Conservation (phyloP, 2,888 invertebrate genomes). For the Lycia hirtaria region DNA sequence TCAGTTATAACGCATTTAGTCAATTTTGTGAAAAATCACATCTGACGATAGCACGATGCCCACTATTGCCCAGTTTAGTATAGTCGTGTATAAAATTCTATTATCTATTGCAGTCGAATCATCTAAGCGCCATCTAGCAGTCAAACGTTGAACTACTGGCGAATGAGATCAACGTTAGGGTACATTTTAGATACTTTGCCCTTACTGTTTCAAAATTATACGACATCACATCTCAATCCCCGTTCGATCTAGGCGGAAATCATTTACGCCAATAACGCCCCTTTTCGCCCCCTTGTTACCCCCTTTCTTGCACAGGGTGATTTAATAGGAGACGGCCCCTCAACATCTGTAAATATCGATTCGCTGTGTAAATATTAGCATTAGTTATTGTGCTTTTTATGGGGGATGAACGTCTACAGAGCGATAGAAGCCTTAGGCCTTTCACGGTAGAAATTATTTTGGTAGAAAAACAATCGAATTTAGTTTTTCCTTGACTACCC, state of each 20-base stretch:
- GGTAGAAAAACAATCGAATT: background rate
- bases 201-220: slow-evolving; percentile 15
- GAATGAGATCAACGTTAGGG: background rate
- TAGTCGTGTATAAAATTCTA: too few relatives aligned
- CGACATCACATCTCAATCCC: slow-evolving; percentile 54
- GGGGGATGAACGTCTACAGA: slow-evolving; percentile 15
- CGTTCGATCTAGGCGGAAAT: slow-evolving; percentile 65
- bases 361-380: slow-evolving; percentile 65
- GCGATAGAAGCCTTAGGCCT: background rate
- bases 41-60: too few relatives aligned
- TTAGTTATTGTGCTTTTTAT: slow-evolving; percentile 49
- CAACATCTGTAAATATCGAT: slow-evolving; percentile 68
- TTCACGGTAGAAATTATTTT: background rate
- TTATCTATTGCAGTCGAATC: too few relatives aligned
- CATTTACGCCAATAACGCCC: slow-evolving; percentile 73
- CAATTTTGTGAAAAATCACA: too few relatives aligned
- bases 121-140: too few relatives aligned
- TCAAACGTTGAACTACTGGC: background rate
- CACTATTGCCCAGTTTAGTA: too few relatives aligned
- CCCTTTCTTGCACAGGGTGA: slow-evolving; percentile 50
- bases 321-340: slow-evolving; percentile 59
- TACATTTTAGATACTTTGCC: too few relatives aligned
- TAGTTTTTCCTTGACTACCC: background rate
- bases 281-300: slow-evolving; percentile 33
- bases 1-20: too few relatives aligned